A percentile compares a stretch with the other conserved stretches of the same genome.
These are phyloP conservation scores for Nebria brevicollis DNA, from an alignment of 2,888 invertebrate genomes.

Conservation along the genomic window DNA sequence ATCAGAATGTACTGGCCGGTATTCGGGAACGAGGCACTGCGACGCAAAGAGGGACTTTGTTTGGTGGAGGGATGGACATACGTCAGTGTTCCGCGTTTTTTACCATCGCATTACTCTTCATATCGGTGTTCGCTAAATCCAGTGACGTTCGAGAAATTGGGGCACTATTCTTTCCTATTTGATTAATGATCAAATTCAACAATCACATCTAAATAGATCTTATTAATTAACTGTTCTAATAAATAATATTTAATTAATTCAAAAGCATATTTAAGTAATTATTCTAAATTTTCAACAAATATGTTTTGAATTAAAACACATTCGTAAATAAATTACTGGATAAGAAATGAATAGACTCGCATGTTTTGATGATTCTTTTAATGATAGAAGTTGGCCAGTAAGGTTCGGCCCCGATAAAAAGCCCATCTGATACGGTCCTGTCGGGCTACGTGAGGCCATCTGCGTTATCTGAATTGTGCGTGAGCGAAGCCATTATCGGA, in stretches of 20 bases:
- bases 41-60: conserved; percentile 15
- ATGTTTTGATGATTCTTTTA: too few species aligned
- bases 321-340: too few species aligned
- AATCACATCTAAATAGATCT: too few species aligned
- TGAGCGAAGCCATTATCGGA: conserved; percentile 46
- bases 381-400: background rate
- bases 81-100: conserved; percentile 47
- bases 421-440: conserved; percentile 28
- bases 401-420: background rate
- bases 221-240: too few species aligned
- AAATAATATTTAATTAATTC: too few species aligned
- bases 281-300: too few species aligned
- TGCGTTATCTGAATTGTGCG: conserved; percentile 46
- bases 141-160: conserved; percentile 2
- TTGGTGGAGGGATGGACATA: conserved; percentile 39
- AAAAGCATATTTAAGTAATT: too few species aligned
- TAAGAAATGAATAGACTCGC: too few species aligned
- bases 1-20: conserved; percentile 40
- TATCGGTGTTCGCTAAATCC: conserved; percentile 31
- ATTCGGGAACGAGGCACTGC: background rate
- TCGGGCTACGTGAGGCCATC: conserved; percentile 42
- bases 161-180: background rate
- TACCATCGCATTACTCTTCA: conserved; percentile 46
- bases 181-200: background rate
- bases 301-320: too few species aligned